Conservation (phyloP, 2,888 invertebrate species). For the Junonia oenone region DNA sequence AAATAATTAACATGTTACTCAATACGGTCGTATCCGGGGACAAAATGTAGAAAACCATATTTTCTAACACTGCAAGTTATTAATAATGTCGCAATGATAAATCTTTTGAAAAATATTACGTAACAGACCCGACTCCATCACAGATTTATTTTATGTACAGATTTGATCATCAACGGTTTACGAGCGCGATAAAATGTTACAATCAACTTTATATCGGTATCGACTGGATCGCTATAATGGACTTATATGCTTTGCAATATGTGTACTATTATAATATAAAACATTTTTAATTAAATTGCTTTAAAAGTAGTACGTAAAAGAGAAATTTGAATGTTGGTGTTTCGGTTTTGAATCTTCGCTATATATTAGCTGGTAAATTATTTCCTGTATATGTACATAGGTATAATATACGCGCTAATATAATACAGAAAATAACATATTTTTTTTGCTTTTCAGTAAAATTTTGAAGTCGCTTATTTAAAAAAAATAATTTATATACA, state of each 20-base stretch:
- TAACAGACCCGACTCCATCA: neutral
- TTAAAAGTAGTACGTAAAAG: too few species aligned
- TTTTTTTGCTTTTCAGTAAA: too few species aligned
- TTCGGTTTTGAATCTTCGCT: too few species aligned
- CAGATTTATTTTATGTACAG: neutral
- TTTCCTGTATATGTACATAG: too few species aligned
- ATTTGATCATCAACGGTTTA: neutral
- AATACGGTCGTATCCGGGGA: too few species aligned
- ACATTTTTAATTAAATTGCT: too few species aligned
- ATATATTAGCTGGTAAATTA: too few species aligned
- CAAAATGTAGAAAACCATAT: neutral
- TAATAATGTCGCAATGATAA: neutral
- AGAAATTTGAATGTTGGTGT: too few species aligned
- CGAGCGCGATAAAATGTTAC: neutral
- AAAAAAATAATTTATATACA: too few species aligned
- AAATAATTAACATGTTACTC: neutral
- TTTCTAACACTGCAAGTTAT: neutral
- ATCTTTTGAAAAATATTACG: neutral
- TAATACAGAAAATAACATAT: too few species aligned
- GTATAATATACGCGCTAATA: too few species aligned
- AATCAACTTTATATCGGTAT: neutral
- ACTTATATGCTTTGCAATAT: neutral
- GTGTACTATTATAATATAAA: neutral
- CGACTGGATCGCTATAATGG: neutral
- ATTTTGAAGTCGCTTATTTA: too few species aligned